These are phyloP conservation scores for Aphodius sticticus DNA, from an alignment of 2,888 invertebrate species.

Conservation along the genomic window DNA sequence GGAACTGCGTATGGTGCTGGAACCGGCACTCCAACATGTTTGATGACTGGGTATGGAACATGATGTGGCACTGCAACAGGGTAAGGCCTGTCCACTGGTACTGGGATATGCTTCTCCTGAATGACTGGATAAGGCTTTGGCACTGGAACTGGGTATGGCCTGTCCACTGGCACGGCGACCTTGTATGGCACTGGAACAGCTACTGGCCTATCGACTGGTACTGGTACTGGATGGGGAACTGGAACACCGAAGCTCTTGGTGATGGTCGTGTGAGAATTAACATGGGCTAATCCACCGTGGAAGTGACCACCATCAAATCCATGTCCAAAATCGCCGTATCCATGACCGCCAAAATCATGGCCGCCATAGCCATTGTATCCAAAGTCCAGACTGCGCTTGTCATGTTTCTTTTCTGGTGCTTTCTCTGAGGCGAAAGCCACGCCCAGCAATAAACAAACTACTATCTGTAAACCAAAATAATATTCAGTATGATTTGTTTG, in stretches of 20 bases:
- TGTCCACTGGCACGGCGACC: slow-evolving; percentile 66
- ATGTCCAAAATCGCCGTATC: slow-evolving; percentile 34
- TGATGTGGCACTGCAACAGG: slow-evolving; percentile 57
- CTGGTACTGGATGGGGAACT: slow-evolving; percentile 63
- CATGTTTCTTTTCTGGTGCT: slow-evolving; percentile 50
- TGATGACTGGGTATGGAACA: slow-evolving; percentile 54
- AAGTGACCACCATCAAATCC: background rate
- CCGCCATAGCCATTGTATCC: slow-evolving; percentile 38
- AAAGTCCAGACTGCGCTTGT: slow-evolving; percentile 51
- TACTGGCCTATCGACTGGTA: slow-evolving; percentile 58
- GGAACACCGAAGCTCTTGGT: slow-evolving; percentile 62
- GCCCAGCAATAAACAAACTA: slow-evolving; percentile 36
- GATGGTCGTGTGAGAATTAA: slow-evolving; percentile 59
- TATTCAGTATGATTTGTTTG: background rate
- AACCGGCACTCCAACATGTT: slow-evolving; percentile 61
- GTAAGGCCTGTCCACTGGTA: slow-evolving; percentile 60
- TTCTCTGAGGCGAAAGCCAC: slow-evolving; percentile 40
- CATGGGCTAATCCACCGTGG: slow-evolving; percentile 26
- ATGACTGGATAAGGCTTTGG: slow-evolving; percentile 64
- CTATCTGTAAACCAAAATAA: slow-evolving; percentile 36
- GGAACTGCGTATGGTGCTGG: slow-evolving; percentile 64
- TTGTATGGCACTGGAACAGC: slow-evolving; percentile 56
- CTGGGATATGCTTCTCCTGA: slow-evolving; percentile 63
- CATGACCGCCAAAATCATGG: slow-evolving; percentile 18
- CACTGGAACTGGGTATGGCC: slow-evolving; percentile 55